These are phyloP conservation scores for Helicoverpa armigera DNA, from an alignment of 1,140 invertebrate genomes.

Conservation along the genomic window DNA sequence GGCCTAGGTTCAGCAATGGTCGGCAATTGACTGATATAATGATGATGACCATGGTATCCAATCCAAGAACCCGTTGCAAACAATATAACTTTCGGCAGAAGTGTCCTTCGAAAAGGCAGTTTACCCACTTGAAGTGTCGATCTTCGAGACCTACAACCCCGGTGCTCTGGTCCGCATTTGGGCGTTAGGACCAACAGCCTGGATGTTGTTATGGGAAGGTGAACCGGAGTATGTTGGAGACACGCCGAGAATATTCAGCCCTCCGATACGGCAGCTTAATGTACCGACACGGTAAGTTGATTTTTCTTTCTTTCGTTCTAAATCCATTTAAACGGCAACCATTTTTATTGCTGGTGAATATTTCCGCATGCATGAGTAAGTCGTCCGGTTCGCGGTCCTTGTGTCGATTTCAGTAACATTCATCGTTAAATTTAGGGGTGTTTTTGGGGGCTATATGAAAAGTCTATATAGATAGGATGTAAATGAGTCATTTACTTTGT, in stretches of 20 bases:
- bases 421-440: no score
- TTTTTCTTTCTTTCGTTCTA: constrained; percentile 44
- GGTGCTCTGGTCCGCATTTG: constrained; percentile 94
- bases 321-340: no score
- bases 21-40: not conserved
- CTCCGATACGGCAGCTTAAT: constrained; percentile 88
- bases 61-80: constrained; percentile 47
- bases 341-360: no score
- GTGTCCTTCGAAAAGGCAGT: constrained; percentile 92
- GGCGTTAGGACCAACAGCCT: constrained; percentile 88
- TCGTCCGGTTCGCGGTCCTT: no score
- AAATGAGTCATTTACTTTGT: no score
- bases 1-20: no score
- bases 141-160: constrained; percentile 97
- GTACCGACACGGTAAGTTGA: constrained; percentile 89
- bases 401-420: no score
- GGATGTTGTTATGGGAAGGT: constrained; percentile 93
- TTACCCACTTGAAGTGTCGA: constrained; percentile 91
- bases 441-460: no score
- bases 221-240: constrained; percentile 88
- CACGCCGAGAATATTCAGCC: constrained; percentile 92
- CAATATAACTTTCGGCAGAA: constrained; percentile 86
- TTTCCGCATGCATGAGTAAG: no score
- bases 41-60: not conserved
- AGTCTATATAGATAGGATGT: no score